Percentiles rank a stretch among this genome's conserved stretches.
Conservation (phyloP, 1,140 invertebrate species). For the Diabrotica virgifera region DNA sequence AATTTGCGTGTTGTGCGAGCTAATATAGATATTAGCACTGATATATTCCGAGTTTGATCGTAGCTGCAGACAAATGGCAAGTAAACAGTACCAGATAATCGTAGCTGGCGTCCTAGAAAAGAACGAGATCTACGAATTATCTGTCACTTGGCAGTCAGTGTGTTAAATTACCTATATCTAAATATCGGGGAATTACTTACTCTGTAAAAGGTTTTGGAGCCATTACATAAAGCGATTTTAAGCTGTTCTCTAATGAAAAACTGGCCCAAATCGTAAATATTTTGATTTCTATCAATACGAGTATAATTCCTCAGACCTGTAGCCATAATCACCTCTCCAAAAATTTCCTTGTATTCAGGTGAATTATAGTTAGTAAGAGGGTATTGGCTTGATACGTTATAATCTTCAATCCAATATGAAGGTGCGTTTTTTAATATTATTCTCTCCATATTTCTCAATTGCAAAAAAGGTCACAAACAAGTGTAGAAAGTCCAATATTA, state of each 20-base stretch:
- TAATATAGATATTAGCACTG: too few relatives aligned
- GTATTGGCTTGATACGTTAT: neutral
- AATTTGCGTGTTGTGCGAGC: too few relatives aligned
- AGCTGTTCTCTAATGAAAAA: slow-evolving; percentile 17
- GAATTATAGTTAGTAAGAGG: neutral
- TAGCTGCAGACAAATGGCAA: too few relatives aligned
- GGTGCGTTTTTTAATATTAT: slow-evolving; percentile 2
- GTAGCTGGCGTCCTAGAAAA: too few relatives aligned
- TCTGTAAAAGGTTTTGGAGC: slow-evolving; percentile 1
- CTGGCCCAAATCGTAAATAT: slow-evolving; percentile 21
- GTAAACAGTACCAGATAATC: too few relatives aligned
- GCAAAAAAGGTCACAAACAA: too few relatives aligned
- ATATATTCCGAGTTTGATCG: too few relatives aligned
- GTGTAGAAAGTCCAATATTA: too few relatives aligned
- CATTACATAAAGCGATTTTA: neutral
- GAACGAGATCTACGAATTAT: too few relatives aligned
- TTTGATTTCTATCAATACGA: slow-evolving; percentile 7
- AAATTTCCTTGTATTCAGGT: slow-evolving; percentile 6
- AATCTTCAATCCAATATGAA: slow-evolving; percentile 2
- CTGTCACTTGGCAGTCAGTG: too few relatives aligned
- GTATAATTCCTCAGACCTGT: neutral
- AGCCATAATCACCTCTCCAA: neutral
- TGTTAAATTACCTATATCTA: neutral
- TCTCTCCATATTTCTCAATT: slow-evolving; percentile 6
- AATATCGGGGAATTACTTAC: neutral